Base-by-base conservation (phyloP, 2,797 vertebrate genomes). In the Mycteria americana region DNA sequence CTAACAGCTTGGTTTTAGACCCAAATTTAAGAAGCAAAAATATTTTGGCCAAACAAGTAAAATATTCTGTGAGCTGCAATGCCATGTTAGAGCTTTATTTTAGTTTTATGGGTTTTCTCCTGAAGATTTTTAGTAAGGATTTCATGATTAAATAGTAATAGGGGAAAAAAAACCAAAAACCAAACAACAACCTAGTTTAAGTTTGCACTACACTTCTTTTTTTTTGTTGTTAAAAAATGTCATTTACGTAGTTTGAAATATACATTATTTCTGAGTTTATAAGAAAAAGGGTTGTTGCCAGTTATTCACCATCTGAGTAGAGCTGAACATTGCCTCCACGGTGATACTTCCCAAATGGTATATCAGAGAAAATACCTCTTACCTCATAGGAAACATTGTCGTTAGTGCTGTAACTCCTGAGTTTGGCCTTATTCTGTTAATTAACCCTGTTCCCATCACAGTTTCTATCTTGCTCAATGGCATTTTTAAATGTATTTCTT, bases 111-210 rank as follows among this genome's bases (percentile, higher is more conserved):
- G 2, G 2, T 30, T 83, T 90, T 72, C 11, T 60, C 18, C 23
- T 60, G 30, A 68, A 62, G 22, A 33, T 30, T 73, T 85, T 68
- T 41, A 31, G 27, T 37, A 65, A 75, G 19, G 12, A 23, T 45
- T 79, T 69, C 1, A 51, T 65, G 11, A n/a, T 63, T 62, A 90
- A 75, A 62, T 17, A 37, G 10, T 50, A 59, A 72, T 11, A 41
- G 14, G 5, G 28, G 2, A 1, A 25, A 54, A 39, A 31, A 22
- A 22, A 2, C 25, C 4, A 9, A 33, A 56, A 46, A 17, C 2
- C 12, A 25, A 69, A 23, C 7, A 28, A 13, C 19, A 35, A 22
- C 13, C 2, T 35, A 25, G 13, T 45, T 68, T 72, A 62, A 73
- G 11, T 39, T 70, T 56, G 2, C 16, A 10, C 11, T 43, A 24